Base-by-base conservation (phyloP, 30 jellyfish, hydroid and myxozoan genomes). In the Rhopilema esculentum region DNA sequence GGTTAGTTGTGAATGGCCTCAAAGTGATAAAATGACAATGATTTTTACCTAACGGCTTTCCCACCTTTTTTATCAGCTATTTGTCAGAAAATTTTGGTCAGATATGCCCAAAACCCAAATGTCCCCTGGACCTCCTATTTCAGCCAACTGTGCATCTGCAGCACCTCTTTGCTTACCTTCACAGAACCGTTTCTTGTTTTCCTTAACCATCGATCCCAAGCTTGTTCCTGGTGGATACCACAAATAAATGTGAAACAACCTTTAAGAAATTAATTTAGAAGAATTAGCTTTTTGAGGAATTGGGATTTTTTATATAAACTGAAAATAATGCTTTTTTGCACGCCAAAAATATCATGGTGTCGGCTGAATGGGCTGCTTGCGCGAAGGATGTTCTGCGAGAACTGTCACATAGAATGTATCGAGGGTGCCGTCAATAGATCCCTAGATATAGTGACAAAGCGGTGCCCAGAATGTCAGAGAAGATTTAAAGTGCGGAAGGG, bases 151-250 rank as follows among this genome's bases (percentile, higher is more conserved):
- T 12, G 49, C 74, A 49, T 49, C 15, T 26, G 48, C 74, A 75
- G 21, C 51, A 50, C 74, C 48, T 50, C 52, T 7, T 19, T 22
- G 40, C 62, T 8, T 7, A 75, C 53, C 48, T 22, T 20, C 27
- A 21, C 23, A 51, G 52, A 48, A 27, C 72, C 57, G 48, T 48
- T 49, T 33, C 25, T 21, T 20, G 86, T 27, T n/a, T 52, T 52
- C 48, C 74, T 21, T 9, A 72, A 72, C 88, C 93, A 84, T 9
- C 79, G 79, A 8, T 57, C 82, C 89, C 89, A 79, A 8, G 89
- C 89, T 29, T 79, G 89, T 49, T 79, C 89, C 33, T 82, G 82
- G 68, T 79, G 89, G 48, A 79, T 52, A 63, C 57, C 89, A 27
- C 79, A 53, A 16, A 53, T 79, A 19, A 79, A 64, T 22, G 63